Evolutionary conservation across 1,140 invertebrate genomes (phyloP).

Genomic region (Diachasmimorpha longicaudata): DNA sequence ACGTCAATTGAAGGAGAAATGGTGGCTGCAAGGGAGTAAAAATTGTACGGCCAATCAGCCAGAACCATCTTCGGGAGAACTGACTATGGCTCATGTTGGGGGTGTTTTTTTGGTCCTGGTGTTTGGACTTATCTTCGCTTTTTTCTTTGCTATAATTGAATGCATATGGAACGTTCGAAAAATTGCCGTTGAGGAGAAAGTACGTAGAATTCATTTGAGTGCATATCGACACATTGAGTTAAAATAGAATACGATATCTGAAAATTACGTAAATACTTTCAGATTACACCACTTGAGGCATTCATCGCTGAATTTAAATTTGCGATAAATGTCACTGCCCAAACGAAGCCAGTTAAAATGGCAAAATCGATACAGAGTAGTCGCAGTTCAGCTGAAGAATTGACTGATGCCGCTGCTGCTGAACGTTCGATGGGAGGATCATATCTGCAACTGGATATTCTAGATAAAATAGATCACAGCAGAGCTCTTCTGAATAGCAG

Average conservation of each 20-base stretch:
- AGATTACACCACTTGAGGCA: slow-evolving; percentile 70
- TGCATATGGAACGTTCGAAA: slow-evolving; percentile 84
- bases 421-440: slow-evolving; percentile 51
- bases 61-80: slow-evolving; percentile 55
- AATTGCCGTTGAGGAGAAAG: slow-evolving; percentile 77
- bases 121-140: slow-evolving; percentile 70
- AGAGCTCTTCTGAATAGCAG: slow-evolving; percentile 31
- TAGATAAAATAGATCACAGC: slow-evolving; percentile 52
- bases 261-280: no score
- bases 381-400: slow-evolving; percentile 15
- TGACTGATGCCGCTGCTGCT: slow-evolving; percentile 40
- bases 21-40: slow-evolving; percentile 74
- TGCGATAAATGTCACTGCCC: slow-evolving; percentile 68
- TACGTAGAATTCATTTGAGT: slow-evolving; percentile 43
- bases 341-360: slow-evolving; percentile 67
- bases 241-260: no score
- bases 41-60: slow-evolving; percentile 31
- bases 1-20: slow-evolving; percentile 80
- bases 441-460: slow-evolving; percentile 47
- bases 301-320: slow-evolving; percentile 70
- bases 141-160: slow-evolving; percentile 74
- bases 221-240: no score
- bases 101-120: slow-evolving; percentile 90
- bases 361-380: slow-evolving; percentile 39
- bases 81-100: slow-evolving; percentile 82